These are phyloP conservation scores for Pammene fasciana DNA, from an alignment of 2,888 invertebrate genomes.

Conservation along the genomic window DNA sequence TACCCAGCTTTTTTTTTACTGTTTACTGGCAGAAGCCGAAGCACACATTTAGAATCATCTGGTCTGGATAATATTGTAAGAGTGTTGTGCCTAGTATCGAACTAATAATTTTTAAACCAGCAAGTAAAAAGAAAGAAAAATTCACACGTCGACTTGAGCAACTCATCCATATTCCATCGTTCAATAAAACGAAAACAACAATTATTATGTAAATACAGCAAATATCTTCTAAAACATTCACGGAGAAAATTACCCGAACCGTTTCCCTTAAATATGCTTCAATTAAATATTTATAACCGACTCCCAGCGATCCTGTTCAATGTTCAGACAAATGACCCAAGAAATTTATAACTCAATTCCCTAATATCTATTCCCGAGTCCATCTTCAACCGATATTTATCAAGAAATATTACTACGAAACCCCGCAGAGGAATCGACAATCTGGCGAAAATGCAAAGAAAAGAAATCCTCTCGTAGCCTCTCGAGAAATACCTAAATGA, in stretches of 20 bases:
- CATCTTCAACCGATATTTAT: constrained; percentile 14
- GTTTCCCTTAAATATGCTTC: neutral
- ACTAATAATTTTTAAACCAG: no score
- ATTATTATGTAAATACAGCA: constrained; percentile 11
- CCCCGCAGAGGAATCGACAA: constrained; percentile 26
- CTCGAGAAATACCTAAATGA: constrained; percentile 34
- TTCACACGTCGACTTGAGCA: no score
- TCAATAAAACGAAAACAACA: neutral
- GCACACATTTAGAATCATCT: no score
- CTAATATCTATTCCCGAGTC: constrained; percentile 11
- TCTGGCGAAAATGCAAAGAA: constrained; percentile 30
- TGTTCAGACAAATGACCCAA: constrained; percentile 14
- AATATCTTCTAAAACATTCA: neutral
- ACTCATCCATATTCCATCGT: no score
- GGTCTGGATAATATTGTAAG: no score
- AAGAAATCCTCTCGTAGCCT: constrained; percentile 25
- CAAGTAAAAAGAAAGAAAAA: no score
- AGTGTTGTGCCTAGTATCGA: no score
- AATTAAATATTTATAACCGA: constrained; percentile 12
- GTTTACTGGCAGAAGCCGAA: no score
- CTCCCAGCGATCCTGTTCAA: constrained; percentile 16
- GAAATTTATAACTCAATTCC: constrained; percentile 13
- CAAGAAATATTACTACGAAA: constrained; percentile 21
- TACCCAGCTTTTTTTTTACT: no score
- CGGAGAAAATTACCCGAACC: neutral